Evolutionary conservation across 2,888 invertebrate genomes (phyloP), one percentile per base, ranked within the genome.

Genomic region (Stictocephala bisonia): DNA sequence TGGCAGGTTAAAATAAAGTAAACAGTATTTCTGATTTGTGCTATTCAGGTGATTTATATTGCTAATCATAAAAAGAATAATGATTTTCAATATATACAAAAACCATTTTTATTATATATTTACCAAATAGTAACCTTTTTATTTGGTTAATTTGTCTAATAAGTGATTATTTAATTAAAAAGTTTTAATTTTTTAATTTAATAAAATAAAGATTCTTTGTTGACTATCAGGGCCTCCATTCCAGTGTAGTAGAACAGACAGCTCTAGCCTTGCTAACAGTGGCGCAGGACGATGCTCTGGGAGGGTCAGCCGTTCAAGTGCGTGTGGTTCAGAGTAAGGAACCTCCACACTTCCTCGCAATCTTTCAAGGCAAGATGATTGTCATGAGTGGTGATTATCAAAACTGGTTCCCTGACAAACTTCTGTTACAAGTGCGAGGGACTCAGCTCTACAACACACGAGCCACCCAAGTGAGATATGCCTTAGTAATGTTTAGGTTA

Each of bases 301-400:
- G 84, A 31, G 85, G 85, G 18, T 80, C 83, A 20, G 85, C 87
- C n/a, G 85, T 87, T 44, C 85, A 86, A 81, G 91, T 94, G 7
- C 89, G 94, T 83, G 90, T 96, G 4, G 90, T 91, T 53, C 95
- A 97, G 85, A 94, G 94, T 71, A 92, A 93, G 82, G 97, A 97
- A 85, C 95, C 96, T 0, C 90, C 95, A 11, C 97, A 97, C 83
- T 93, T 97, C 83, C 86, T 97, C 80, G 93, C 96, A 83, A 90
- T 96, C 73, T 96, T 96, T 84, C 91, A 91, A 80, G 96, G 96
- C 67, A 91, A 91, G 79, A 88, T 97, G 86, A 90, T 93, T 71
- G 90, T 93, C 26, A 75, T 79, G 73, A 72, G 76, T 4, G 79
- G 78, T 31, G 78, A 79, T 35, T 74, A 78, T 20, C 64, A 69